Evolutionary conservation across 2,113 vertebrate species (phyloP).

Genomic region (Eubucco bourcierii): DNA sequence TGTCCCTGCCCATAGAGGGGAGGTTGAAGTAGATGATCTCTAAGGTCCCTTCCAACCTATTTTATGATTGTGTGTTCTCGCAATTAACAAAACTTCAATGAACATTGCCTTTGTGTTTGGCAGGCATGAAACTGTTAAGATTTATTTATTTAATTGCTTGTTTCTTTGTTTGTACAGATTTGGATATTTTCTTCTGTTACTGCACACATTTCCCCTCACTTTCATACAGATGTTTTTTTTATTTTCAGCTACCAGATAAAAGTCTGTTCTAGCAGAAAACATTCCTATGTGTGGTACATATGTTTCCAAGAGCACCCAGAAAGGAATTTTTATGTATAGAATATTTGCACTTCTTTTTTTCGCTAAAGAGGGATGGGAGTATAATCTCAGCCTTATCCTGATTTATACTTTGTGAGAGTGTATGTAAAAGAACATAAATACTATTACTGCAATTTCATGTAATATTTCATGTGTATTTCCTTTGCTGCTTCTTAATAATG

Average conservation of each 20-base stretch:
- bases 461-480: conserved; percentile 47
- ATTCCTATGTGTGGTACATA: not conserved
- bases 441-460: conserved; percentile 59
- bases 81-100: not conserved
- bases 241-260: conserved; percentile 45
- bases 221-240: conserved; percentile 51
- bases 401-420: conserved; percentile 68
- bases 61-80: not conserved
- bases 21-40: too few species aligned
- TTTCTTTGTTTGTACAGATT: conserved; percentile 5
- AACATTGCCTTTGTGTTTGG: conserved; percentile 13
- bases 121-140: conserved; percentile 10
- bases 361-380: conserved; percentile 26
- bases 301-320: conserved; percentile 38
- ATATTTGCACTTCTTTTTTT: conserved; percentile 57
- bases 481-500: conserved; percentile 19
- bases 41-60: too few species aligned
- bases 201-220: conserved; percentile 18
- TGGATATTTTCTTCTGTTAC: conserved; percentile 34
- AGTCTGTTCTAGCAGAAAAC: conserved; percentile 21
- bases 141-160: conserved; percentile 3
- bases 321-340: conserved; percentile 63
- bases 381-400: conserved; percentile 61
- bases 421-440: conserved; percentile 70
- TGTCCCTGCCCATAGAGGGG: too few species aligned